phyloP scores from a whole-genome alignment of 2,888 invertebrate genomes.

The Piscicola geometra region DNA sequence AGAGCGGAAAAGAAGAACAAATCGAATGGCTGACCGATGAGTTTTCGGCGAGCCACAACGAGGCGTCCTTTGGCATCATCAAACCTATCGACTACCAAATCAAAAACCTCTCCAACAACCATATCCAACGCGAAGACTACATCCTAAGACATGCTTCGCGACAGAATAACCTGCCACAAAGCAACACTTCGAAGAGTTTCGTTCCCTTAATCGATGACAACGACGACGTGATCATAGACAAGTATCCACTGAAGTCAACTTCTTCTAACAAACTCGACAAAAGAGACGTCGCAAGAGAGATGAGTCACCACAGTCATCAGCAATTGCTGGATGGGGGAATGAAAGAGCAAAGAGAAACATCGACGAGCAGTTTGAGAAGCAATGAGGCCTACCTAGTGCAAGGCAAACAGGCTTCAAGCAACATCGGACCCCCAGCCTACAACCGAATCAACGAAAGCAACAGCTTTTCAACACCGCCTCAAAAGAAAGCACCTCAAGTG shows the following conservation, averaged over 20 bases:
- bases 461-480: slow-evolving; percentile 14
- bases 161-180: background rate
- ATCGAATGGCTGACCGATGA: slow-evolving; percentile 11
- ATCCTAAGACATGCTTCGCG: background rate
- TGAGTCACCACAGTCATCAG: background rate
- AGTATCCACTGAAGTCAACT: background rate
- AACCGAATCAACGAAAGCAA: slow-evolving; percentile 3
- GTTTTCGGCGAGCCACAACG: slow-evolving; percentile 1
- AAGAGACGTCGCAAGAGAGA: background rate
- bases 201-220: slow-evolving; percentile 5
- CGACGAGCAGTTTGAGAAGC: background rate
- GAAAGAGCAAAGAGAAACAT: background rate
- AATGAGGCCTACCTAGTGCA: background rate
- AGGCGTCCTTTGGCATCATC: slow-evolving; percentile 50
- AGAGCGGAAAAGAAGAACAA: background rate
- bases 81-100: slow-evolving; percentile 52
- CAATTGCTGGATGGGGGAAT: background rate
- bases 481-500: background rate
- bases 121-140: background rate
- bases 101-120: slow-evolving; percentile 33
- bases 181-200: slow-evolving; percentile 11
- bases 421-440: background rate
- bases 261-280: background rate
- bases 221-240: background rate
- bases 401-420: background rate